Evolutionary conservation across 2,888 invertebrate species (phyloP), one percentile per base, ranked within the genome.

Genomic region (Hedya salicella): DNA sequence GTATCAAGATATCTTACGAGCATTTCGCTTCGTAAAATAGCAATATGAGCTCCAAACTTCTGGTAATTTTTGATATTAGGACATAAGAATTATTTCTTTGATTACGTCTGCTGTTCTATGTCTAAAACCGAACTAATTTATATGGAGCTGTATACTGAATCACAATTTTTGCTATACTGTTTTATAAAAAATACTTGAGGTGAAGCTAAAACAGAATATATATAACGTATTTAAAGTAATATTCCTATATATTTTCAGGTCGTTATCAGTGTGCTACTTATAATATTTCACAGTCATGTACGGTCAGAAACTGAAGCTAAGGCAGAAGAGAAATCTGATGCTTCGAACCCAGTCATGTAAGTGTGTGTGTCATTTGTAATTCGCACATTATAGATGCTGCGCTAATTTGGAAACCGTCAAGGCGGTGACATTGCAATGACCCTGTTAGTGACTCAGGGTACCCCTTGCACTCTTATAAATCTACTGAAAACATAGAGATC

Each of bases 1-100:
- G 77, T 78, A 59, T 50, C 61, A 70, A 67, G 56, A 67, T 67
- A 66, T 65, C 67, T 44, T 17, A 52, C 59, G 61, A 53, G 46
- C 62, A 68, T 64, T 61, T 25, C 30, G 50, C 53, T 32, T 42
- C 14, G 42, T 44, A 25, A 62, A 25, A 19, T 39, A 1, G 30
- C 56, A 52, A 32, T 21, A 62, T 62, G 62, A 50, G 9, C 17
- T 44, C 3, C 13, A 52, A 44, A 44, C 14, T 36, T 19, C 25
- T 21, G 66, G 62, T 67, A 65, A 46, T 17, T 39, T 14, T 14
- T 17, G 3, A 13, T 17, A 13, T n/a, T 32, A 36, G 17, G 30
- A 40, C 16, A n/a, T 5, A 3, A 1, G 6, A 25, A 6, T 25
- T 25, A 25, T 6, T 6, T 2, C 1, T 25, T 25, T 25, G n/a